Evolutionary conservation across 2,113 vertebrate species (phyloP).

Genomic region (Dendropsophus ebraccatus): DNA sequence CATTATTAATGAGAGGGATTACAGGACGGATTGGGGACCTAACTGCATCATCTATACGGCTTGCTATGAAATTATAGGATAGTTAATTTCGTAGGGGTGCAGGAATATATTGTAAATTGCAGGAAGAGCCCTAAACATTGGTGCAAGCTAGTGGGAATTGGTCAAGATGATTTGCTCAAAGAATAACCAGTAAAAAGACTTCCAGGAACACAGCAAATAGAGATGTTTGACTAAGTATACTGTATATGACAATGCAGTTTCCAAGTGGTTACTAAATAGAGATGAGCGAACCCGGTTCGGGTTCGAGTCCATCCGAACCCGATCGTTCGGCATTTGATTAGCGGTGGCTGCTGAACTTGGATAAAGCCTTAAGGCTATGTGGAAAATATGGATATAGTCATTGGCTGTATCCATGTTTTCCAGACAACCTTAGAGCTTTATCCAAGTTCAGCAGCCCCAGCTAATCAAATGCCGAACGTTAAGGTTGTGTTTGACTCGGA

Average conservation of each 20-base stretch:
- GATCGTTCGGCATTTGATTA: no score
- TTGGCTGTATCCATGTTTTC: no score
- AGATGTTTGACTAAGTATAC: background rate
- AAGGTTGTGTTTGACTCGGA: no score
- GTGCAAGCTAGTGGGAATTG: conserved; percentile 8
- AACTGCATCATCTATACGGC: background rate
- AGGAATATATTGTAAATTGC: background rate
- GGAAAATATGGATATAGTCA: no score
- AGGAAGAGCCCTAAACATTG: background rate
- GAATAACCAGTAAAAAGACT: conserved; percentile 2
- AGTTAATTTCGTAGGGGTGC: background rate
- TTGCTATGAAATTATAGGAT: background rate
- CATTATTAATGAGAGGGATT: background rate
- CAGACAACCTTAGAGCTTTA: no score
- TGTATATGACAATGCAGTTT: background rate
- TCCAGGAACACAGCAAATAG: background rate
- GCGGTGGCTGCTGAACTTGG: no score
- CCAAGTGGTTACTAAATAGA: background rate
- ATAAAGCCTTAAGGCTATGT: no score
- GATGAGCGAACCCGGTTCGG: no score
- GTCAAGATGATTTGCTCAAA: background rate
- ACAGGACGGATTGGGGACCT: background rate
- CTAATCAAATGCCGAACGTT: no score
- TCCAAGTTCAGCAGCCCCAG: no score
- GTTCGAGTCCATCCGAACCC: no score